A percentile compares a stretch with the other conserved stretches of the same genome.
Conservation (phyloP, 2,888 invertebrate genomes). For the Dioctria linearis region DNA sequence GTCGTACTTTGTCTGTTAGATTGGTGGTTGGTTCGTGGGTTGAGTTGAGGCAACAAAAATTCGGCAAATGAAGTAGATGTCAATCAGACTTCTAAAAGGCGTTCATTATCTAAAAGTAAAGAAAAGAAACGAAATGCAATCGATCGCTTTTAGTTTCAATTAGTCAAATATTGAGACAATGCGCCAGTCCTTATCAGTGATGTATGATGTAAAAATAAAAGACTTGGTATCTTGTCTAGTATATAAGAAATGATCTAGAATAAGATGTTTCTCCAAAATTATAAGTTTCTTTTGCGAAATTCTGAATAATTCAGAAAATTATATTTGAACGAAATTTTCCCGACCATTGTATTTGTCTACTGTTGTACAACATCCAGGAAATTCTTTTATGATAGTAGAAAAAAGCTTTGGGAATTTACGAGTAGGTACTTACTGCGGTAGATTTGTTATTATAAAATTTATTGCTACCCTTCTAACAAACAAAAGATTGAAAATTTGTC, state of each 20-base stretch:
- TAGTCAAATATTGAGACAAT: too few relatives aligned
- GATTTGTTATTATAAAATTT: too few relatives aligned
- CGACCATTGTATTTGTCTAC: neutral
- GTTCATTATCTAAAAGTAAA: neutral
- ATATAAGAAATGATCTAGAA: too few relatives aligned
- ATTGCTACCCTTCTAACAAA: too few relatives aligned
- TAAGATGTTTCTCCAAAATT: too few relatives aligned
- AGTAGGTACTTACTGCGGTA: too few relatives aligned
- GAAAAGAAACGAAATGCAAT: neutral
- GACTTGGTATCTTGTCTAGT: too few relatives aligned
- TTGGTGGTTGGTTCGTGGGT: too few relatives aligned
- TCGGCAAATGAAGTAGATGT: neutral
- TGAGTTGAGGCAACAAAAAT: neutral
- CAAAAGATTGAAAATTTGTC: neutral
- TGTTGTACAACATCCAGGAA: slow-evolving; percentile 24
- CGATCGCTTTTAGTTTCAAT: neutral
- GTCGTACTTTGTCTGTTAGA: neutral
- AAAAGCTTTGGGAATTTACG: neutral
- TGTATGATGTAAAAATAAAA: too few relatives aligned
- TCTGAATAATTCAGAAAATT: neutral
- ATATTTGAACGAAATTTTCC: neutral
- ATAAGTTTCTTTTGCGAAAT: too few relatives aligned
- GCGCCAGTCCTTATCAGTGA: too few relatives aligned
- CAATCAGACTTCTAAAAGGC: neutral
- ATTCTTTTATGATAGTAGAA: slow-evolving; percentile 33